Conservation (phyloP, 2,888 invertebrate genomes). For the Masnerella sp. region DNA sequence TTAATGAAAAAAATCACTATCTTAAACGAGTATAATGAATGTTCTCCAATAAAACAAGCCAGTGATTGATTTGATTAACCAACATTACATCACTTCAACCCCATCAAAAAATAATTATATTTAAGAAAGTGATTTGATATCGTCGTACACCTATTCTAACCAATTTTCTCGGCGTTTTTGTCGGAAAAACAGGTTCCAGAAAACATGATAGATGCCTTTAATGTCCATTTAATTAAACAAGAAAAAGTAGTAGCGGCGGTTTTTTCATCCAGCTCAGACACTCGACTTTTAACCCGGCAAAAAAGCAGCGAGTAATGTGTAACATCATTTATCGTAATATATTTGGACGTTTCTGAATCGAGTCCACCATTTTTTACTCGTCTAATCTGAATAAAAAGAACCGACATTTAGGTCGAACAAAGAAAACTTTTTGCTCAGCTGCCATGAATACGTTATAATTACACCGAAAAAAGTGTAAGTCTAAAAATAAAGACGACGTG, state of each 20-base stretch:
- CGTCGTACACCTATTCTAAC: neutral
- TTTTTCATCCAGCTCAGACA: constrained; percentile 11
- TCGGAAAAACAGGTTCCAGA: constrained; percentile 21
- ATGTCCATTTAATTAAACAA: constrained; percentile 28
- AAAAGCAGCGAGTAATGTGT: constrained; percentile 2
- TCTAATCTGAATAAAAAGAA: neutral
- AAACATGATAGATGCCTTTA: constrained; percentile 30
- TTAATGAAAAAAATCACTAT: no score
- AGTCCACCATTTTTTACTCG: constrained; percentile 2
- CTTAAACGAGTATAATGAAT: no score
- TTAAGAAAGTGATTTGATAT: no score
- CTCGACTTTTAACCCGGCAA: neutral
- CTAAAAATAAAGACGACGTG: neutral
- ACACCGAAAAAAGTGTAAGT: neutral
- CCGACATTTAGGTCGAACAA: neutral
- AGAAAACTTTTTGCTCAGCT: neutral
- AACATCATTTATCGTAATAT: constrained; percentile 12
- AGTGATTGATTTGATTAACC: no score
- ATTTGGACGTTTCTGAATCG: no score
- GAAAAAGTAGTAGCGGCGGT: constrained; percentile 5
- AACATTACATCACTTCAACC: no score
- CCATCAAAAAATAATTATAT: no score
- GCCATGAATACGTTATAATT: no score
- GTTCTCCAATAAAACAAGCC: no score
- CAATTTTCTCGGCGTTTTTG: constrained; percentile 2